Percentiles rank a stretch among this genome's conserved stretches.
Conservation (phyloP, 2,113 vertebrate genomes). For the Odocoileus virginianus region DNA sequence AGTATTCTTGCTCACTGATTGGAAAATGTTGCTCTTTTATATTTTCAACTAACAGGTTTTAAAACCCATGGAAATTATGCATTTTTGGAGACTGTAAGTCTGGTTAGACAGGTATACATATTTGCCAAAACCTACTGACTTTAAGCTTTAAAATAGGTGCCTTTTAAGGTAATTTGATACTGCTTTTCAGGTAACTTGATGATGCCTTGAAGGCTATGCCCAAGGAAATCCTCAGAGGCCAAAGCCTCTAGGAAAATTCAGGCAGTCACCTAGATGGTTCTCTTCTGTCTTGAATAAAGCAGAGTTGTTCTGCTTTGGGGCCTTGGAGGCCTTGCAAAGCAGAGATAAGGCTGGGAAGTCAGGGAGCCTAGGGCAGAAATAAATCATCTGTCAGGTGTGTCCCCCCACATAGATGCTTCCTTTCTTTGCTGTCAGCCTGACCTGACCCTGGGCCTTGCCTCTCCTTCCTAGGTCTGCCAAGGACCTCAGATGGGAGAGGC, state of each 20-base stretch:
- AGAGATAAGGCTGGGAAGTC: slow-evolving; percentile 36
- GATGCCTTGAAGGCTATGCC: not conserved
- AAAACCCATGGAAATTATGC: not conserved
- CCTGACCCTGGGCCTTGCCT: not conserved
- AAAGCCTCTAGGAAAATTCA: not conserved
- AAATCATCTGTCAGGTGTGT: slow-evolving; percentile 61
- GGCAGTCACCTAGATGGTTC: not conserved
- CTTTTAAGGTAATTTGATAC: not conserved
- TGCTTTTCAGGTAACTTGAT: not conserved
- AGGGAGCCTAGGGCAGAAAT: slow-evolving; percentile 54
- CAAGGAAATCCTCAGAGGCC: not conserved
- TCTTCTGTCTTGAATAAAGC: not conserved
- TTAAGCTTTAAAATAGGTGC: not conserved
- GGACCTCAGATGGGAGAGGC: not conserved
- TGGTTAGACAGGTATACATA: not conserved
- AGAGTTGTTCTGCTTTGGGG: slow-evolving; percentile 23
- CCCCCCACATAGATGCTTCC: slow-evolving; percentile 35
- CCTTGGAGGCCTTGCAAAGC: slow-evolving; percentile 14
- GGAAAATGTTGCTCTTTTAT: not conserved
- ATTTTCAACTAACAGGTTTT: not conserved
- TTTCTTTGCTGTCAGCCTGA: slow-evolving; percentile 39
- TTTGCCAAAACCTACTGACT: not conserved
- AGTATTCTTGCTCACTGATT: not conserved
- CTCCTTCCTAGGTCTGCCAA: not conserved
- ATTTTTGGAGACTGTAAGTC: not conserved